These are phyloP conservation scores for Cyanoramphus novaezelandiae DNA, from an alignment of 2,113 vertebrate species.

Conservation along the genomic window DNA sequence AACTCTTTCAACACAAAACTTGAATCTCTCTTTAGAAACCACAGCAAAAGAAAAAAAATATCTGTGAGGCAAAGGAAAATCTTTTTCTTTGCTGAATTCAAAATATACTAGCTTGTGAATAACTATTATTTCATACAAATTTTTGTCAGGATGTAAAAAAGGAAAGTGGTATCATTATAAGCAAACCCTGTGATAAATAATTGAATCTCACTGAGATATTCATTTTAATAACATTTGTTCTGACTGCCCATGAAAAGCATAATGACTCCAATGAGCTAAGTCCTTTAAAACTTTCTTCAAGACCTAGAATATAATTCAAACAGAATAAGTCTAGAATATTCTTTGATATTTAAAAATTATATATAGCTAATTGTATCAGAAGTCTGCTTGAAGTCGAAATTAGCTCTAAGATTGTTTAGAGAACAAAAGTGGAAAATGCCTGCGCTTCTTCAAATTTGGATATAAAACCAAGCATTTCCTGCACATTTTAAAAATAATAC, in stretches of 20 bases:
- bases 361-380: not conserved
- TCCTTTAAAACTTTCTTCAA: constrained; percentile 49
- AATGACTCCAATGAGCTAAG: constrained; percentile 41
- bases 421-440: not conserved
- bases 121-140: constrained; percentile 34
- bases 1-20: not conserved
- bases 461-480: not conserved
- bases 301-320: constrained; percentile 15
- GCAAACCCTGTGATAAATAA: constrained; percentile 65
- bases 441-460: not conserved
- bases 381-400: constrained; percentile 25
- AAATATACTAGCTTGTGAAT: constrained; percentile 7
- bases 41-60: not conserved
- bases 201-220: constrained; percentile 60
- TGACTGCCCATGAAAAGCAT: constrained; percentile 41
- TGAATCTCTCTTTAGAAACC: not conserved
- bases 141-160: constrained; percentile 50
- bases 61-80: not conserved
- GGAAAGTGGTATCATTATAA: constrained; percentile 55
- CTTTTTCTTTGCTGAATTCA: not conserved
- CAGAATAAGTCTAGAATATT: constrained; percentile 36
- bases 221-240: constrained; percentile 62
- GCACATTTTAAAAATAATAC: not conserved
- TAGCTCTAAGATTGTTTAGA: not conserved
- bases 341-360: constrained; percentile 39